Evolutionary conservation across 2,797 vertebrate species (phyloP).

Genomic region (Basileuterus tristriatus): DNA sequence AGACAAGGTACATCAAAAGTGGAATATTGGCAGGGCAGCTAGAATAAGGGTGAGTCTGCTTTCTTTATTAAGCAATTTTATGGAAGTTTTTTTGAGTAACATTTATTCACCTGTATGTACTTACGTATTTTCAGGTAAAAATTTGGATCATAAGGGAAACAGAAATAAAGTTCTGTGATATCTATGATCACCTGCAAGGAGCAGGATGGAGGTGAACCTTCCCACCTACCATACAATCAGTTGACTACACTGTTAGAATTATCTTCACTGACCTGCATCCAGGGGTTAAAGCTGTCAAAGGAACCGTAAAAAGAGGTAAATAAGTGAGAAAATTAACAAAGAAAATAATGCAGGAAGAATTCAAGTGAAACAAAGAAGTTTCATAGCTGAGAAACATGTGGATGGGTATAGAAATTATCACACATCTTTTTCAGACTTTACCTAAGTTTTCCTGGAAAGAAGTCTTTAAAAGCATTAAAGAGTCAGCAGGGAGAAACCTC

Average conservation of each 20-base stretch:
- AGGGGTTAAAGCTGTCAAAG: not conserved
- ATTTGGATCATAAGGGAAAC: not conserved
- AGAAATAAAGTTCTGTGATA: not conserved
- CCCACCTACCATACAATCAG: not conserved
- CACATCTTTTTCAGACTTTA: not conserved
- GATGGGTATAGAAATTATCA: not conserved
- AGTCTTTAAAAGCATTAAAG: not conserved
- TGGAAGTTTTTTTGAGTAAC: accelerated
- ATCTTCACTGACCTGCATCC: not conserved
- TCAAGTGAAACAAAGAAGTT: not conserved
- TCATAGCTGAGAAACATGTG: not conserved
- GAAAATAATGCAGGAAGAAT: not conserved
- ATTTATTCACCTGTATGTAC: not conserved
- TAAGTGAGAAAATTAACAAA: not conserved
- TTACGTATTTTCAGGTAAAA: not conserved
- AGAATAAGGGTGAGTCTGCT: not conserved
- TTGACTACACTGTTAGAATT: not conserved
- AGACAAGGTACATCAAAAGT: not conserved
- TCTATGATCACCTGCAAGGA: not conserved
- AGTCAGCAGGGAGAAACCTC: not conserved
- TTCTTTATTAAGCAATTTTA: not conserved
- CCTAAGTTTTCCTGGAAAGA: not conserved
- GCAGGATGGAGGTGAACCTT: not conserved
- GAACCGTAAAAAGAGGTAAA: not conserved
- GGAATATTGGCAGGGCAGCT: not conserved